Evolutionary conservation across 2,888 invertebrate genomes (phyloP).

Genomic region (Amiota communis): DNA sequence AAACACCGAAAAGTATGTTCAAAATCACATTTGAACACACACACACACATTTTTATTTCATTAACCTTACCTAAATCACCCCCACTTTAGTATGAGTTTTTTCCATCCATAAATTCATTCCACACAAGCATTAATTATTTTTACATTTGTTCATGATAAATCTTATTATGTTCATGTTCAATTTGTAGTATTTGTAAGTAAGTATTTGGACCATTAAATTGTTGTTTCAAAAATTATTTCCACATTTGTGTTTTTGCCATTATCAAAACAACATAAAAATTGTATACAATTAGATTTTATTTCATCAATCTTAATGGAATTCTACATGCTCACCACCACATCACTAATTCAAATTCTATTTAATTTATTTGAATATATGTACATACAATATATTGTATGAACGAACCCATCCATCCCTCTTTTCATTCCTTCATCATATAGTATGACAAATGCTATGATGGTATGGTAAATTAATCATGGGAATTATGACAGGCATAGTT

Average conservation of each 20-base stretch:
- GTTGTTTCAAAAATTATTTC: slow-evolving; percentile 40
- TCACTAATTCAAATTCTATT: neutral
- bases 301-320: neutral
- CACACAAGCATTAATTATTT: slow-evolving; percentile 56
- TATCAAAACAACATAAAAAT: slow-evolving; percentile 37
- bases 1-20: slow-evolving; percentile 49
- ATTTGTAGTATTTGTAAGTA: too few relatives aligned
- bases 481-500: slow-evolving; percentile 1
- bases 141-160: slow-evolving; percentile 41
- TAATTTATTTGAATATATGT: neutral
- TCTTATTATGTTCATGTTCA: neutral
- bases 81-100: neutral
- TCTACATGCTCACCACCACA: too few relatives aligned
- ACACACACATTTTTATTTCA: neutral
- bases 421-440: neutral
- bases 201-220: too few relatives aligned
- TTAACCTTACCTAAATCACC: neutral
- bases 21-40: slow-evolving; percentile 36
- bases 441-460: neutral
- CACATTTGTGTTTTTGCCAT: slow-evolving; percentile 49
- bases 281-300: slow-evolving; percentile 59
- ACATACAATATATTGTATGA: neutral
- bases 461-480: slow-evolving; percentile 14
- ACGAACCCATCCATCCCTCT: neutral
- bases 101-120: slow-evolving; percentile 38